A percentile compares a stretch with the other conserved stretches of the same genome.
Evolutionary conservation across 2,888 invertebrate genomes (phyloP).

Genomic region (Alsophila aescularia): DNA sequence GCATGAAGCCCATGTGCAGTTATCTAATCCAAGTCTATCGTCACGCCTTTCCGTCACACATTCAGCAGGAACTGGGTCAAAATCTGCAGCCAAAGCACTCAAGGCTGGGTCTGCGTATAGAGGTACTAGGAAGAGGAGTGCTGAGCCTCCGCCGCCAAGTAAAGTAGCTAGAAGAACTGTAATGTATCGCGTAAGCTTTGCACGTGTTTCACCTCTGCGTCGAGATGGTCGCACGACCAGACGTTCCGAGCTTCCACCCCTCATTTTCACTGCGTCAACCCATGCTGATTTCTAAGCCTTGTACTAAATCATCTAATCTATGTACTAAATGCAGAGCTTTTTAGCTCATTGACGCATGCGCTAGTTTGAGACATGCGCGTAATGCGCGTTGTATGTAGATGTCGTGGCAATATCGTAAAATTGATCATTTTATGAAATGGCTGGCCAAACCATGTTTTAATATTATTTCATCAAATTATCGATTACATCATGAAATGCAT

Average conservation of each 20-base stretch:
- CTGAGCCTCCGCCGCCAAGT: constrained; percentile 76
- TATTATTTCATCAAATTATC: too few relatives aligned
- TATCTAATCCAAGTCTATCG: constrained; percentile 89
- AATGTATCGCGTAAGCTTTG: constrained; percentile 73
- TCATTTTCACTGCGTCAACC: constrained; percentile 80
- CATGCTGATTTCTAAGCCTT: constrained; percentile 64
- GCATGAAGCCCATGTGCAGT: constrained; percentile 92
- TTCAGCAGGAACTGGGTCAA: constrained; percentile 89
- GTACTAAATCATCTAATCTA: constrained; percentile 49
- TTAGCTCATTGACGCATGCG: constrained; percentile 49
- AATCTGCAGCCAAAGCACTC: constrained; percentile 89
- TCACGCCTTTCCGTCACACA: constrained; percentile 89
- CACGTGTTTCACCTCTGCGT: constrained; percentile 71
- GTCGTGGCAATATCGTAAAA: too few relatives aligned
- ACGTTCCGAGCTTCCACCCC: constrained; percentile 78
- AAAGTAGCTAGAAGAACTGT: constrained; percentile 75
- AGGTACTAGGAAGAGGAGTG: constrained; percentile 78
- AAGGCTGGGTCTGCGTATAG: constrained; percentile 80
- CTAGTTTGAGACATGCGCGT: constrained; percentile 57
- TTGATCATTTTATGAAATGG: too few relatives aligned
- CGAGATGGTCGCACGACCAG: constrained; percentile 71
- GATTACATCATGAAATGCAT: too few relatives aligned
- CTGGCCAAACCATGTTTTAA: too few relatives aligned
- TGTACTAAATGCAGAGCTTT: constrained; percentile 37
- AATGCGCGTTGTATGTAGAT: neutral